Conservation (phyloP, 2,113 vertebrate species). For the Prionailurus viverrinus region DNA sequence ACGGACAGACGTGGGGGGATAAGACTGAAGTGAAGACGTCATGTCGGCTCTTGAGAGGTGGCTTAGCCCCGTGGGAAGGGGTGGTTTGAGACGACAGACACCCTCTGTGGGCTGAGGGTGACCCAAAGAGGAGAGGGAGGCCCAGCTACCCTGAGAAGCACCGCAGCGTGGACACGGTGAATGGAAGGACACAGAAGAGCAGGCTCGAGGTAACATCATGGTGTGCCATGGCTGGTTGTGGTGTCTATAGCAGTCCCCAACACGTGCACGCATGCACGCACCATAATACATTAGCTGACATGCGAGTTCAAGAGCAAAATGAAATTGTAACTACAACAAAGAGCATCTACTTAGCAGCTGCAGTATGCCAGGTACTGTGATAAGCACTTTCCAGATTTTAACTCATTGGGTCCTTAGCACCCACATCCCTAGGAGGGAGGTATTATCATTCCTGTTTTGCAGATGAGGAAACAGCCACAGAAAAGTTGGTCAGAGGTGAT, state of each 20-base stretch:
- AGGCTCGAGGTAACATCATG: fast-evolving
- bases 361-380: background rate
- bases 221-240: fast-evolving
- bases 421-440: background rate
- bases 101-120: too few species aligned
- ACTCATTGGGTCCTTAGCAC: background rate
- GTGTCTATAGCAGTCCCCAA: background rate
- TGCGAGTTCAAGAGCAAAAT: background rate
- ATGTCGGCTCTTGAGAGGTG: background rate
- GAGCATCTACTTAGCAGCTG: background rate
- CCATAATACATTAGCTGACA: too few species aligned
- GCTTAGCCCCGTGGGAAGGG: background rate
- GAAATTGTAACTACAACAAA: background rate
- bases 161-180: too few species aligned
- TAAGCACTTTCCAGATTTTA: background rate
- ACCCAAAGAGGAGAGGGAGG: background rate
- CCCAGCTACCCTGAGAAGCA: background rate
- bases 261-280: background rate
- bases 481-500: background rate
- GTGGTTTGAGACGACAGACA: background rate
- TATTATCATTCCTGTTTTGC: background rate
- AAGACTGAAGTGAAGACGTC: background rate
- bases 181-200: too few species aligned
- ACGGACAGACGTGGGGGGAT: fast-evolving
- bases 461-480: background rate